Evolutionary conservation across 1,140 invertebrate species (phyloP).

Genomic region (Drosophila nikananu): DNA sequence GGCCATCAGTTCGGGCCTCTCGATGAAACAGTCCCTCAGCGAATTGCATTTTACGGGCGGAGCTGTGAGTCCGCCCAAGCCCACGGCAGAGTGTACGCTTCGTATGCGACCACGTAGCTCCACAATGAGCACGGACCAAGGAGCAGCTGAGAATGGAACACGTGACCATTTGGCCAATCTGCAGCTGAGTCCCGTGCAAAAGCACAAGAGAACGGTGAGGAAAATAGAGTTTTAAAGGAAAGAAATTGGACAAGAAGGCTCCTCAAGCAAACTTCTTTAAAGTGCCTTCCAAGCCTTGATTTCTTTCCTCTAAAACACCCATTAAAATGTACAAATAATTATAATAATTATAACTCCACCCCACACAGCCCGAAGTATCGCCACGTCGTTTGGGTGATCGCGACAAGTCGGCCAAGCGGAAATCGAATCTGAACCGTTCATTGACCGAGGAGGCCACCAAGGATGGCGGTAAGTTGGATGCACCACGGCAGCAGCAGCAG

Average conservation of each 20-base stretch:
- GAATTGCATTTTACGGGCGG: slow-evolving; percentile 74
- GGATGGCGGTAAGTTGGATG: slow-evolving; percentile 81
- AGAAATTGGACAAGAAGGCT: background rate
- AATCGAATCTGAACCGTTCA: slow-evolving; percentile 88
- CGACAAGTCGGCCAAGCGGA: slow-evolving; percentile 89
- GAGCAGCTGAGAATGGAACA: slow-evolving; percentile 21
- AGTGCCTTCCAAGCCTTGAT: background rate
- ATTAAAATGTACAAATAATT: slow-evolving; percentile 2
- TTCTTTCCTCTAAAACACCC: background rate
- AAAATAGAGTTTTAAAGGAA: background rate
- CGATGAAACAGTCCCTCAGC: slow-evolving; percentile 79
- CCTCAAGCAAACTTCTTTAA: background rate
- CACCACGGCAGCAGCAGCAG: slow-evolving; percentile 32
- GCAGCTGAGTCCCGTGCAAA: slow-evolving; percentile 77
- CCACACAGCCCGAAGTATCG: slow-evolving; percentile 61
- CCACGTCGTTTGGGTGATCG: slow-evolving; percentile 85
- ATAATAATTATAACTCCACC: background rate
- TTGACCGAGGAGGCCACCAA: slow-evolving; percentile 87
- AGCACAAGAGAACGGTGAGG: slow-evolving; percentile 73
- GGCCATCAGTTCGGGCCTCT: slow-evolving; percentile 61
- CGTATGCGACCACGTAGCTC: slow-evolving; percentile 72
- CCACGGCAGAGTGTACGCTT: slow-evolving; percentile 51
- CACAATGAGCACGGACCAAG: slow-evolving; percentile 59
- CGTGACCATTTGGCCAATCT: slow-evolving; percentile 61
- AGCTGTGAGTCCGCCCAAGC: slow-evolving; percentile 44